Evolutionary conservation across 2,888 invertebrate genomes (phyloP).

Genomic region (Nebria brevicollis): DNA sequence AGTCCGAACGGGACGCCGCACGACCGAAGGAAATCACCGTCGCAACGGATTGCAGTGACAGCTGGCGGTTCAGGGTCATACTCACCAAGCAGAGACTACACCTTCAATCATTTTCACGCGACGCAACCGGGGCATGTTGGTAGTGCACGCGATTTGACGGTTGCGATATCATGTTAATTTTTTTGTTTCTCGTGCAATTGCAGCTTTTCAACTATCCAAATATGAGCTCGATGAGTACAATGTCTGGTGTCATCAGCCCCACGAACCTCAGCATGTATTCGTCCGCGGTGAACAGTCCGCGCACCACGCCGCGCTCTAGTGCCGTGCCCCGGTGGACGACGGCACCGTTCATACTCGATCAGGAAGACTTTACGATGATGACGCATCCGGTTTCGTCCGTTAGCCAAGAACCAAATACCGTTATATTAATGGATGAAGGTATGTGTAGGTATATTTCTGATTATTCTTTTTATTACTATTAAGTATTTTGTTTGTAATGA

Average conservation of each 20-base stretch:
- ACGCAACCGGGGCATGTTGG: constrained; percentile 85
- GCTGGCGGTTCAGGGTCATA: constrained; percentile 54
- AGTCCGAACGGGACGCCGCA: constrained; percentile 59
- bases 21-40: constrained; percentile 60
- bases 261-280: constrained; percentile 88
- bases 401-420: constrained; percentile 71
- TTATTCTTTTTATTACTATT: background rate
- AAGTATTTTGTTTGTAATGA: background rate
- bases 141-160: constrained; percentile 54
- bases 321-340: constrained; percentile 82
- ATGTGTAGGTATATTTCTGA: constrained; percentile 2
- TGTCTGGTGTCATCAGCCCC: constrained; percentile 89
- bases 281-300: constrained; percentile 71
- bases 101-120: constrained; percentile 90
- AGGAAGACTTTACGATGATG: constrained; percentile 94
- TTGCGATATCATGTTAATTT: background rate
- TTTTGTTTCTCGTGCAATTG: constrained; percentile 51
- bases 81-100: constrained; percentile 68
- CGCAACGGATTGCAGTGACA: constrained; percentile 56
- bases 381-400: constrained; percentile 75
- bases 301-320: constrained; percentile 73
- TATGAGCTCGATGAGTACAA: constrained; percentile 80
- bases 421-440: constrained; percentile 79
- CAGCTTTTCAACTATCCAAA: constrained; percentile 94
- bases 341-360: constrained; percentile 85